Percentiles rank a stretch among this genome's conserved stretches.
phyloP scores from a whole-genome alignment of 2,888 invertebrate species.

The Zygothrica quintamaculata region DNA sequence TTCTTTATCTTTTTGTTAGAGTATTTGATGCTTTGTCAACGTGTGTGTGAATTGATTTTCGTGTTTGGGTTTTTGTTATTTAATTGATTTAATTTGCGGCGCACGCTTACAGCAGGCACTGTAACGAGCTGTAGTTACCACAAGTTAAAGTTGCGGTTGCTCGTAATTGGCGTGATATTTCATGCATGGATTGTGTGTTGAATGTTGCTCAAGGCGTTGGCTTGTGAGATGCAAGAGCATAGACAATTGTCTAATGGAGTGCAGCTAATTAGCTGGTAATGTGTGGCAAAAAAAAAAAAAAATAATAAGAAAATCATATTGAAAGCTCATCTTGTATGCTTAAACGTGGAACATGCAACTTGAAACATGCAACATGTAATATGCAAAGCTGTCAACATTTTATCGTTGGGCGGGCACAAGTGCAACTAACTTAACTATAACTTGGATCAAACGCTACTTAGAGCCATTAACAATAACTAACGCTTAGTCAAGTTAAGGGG shows the following conservation, averaged over 20 bases:
- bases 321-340: slow-evolving; percentile 9
- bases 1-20: slow-evolving; percentile 11
- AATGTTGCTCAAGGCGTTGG: slow-evolving; percentile 40
- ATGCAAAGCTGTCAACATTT: slow-evolving; percentile 32
- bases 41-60: slow-evolving; percentile 1
- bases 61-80: slow-evolving; percentile 43
- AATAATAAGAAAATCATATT: background rate
- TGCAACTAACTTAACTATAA: slow-evolving; percentile 24
- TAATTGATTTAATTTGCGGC: slow-evolving; percentile 73
- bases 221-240: slow-evolving; percentile 19
- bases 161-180: slow-evolving; percentile 75
- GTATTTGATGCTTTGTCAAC: slow-evolving; percentile 18
- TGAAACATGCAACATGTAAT: slow-evolving; percentile 1
- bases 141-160: slow-evolving; percentile 29
- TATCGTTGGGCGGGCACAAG: slow-evolving; percentile 34
- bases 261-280: slow-evolving; percentile 59
- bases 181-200: slow-evolving; percentile 57
- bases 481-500: too few species aligned
- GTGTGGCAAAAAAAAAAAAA: slow-evolving; percentile 14
- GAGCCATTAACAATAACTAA: slow-evolving; percentile 18
- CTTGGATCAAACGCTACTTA: too few species aligned
- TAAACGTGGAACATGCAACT: too few species aligned
- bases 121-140: slow-evolving; percentile 21
- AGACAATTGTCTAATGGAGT: slow-evolving; percentile 40
- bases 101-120: slow-evolving; percentile 63